Evolutionary conservation across 2,888 invertebrate species (phyloP).

Genomic region (Frankliniella fusca): DNA sequence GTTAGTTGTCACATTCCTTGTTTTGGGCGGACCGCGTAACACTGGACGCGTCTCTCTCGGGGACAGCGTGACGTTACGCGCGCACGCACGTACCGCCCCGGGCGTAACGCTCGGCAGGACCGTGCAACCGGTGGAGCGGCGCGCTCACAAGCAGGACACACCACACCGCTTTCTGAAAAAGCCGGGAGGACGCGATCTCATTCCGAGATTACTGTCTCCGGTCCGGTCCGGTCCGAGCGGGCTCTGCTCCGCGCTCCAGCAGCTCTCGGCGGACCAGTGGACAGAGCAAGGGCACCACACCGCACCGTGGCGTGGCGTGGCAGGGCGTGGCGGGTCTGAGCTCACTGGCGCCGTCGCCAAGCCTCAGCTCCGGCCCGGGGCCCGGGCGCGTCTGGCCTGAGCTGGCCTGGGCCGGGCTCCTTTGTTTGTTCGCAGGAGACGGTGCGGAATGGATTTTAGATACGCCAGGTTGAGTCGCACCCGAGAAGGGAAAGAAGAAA

Average conservation of each 20-base stretch:
- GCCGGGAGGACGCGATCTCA: too few relatives aligned
- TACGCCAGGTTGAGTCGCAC: constrained; percentile 14
- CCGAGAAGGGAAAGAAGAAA: neutral
- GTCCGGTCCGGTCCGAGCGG: neutral
- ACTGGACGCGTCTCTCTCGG: too few relatives aligned
- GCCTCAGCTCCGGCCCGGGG: neutral
- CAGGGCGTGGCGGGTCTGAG: neutral
- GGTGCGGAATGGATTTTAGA: constrained; percentile 22
- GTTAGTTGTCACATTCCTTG: too few relatives aligned
- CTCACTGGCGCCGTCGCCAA: neutral
- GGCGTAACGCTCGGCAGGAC: too few relatives aligned
- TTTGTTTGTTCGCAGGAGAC: constrained; percentile 22
- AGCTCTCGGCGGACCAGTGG: neutral
- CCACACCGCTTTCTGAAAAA: too few relatives aligned
- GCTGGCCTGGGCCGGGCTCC: neutral
- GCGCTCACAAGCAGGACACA: too few relatives aligned
- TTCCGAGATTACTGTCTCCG: too few relatives aligned
- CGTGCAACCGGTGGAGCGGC: too few relatives aligned
- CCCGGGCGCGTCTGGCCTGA: neutral
- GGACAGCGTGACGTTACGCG: too few relatives aligned
- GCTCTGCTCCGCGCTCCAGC: neutral
- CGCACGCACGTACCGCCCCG: too few relatives aligned
- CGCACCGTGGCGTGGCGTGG: neutral
- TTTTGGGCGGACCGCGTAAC: too few relatives aligned
- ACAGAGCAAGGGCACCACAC: neutral